Percentiles rank a stretch among this genome's conserved stretches.
Evolutionary conservation across 2,797 vertebrate species (phyloP).

Genomic region (Hoplostethus atlanticus): DNA sequence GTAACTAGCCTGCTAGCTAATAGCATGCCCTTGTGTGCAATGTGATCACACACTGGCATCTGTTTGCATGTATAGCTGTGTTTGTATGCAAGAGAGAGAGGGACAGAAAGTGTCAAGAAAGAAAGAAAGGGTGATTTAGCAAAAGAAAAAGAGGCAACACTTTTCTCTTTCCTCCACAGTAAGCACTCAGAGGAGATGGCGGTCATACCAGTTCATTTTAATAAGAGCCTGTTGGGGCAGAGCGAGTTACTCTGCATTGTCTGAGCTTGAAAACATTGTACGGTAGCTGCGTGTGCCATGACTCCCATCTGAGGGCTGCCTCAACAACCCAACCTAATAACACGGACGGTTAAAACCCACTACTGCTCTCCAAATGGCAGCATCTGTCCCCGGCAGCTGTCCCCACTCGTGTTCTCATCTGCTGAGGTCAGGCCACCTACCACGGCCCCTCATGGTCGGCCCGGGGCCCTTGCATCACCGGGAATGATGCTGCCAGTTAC

Average conservation of each 20-base stretch:
- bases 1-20: slow-evolving; percentile 26
- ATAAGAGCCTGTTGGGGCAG: slow-evolving; percentile 48
- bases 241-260: slow-evolving; percentile 30
- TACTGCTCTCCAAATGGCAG: slow-evolving; percentile 61
- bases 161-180: slow-evolving; percentile 10
- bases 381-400: slow-evolving; percentile 81
- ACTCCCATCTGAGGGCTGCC: slow-evolving; percentile 32
- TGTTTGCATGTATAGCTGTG: slow-evolving; percentile 38
- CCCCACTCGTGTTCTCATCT: slow-evolving; percentile 61
- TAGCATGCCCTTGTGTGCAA: slow-evolving; percentile 31
- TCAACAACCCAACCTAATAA: slow-evolving; percentile 53
- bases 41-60: slow-evolving; percentile 32
- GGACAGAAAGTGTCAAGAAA: neutral
- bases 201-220: slow-evolving; percentile 19
- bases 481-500: slow-evolving; percentile 41
- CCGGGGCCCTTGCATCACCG: slow-evolving; percentile 42
- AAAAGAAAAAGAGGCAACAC: slow-evolving; percentile 7
- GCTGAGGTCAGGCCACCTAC: slow-evolving; percentile 62
- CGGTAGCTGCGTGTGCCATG: slow-evolving; percentile 12
- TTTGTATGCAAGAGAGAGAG: slow-evolving; percentile 4
- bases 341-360: slow-evolving; percentile 52
- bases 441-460: slow-evolving; percentile 52
- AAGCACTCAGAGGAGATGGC: slow-evolving; percentile 16
- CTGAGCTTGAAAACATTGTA: slow-evolving; percentile 34
- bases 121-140: slow-evolving; percentile 11